phyloP scores from a whole-genome alignment of 2,888 invertebrate species.

The Pteria penguin region DNA sequence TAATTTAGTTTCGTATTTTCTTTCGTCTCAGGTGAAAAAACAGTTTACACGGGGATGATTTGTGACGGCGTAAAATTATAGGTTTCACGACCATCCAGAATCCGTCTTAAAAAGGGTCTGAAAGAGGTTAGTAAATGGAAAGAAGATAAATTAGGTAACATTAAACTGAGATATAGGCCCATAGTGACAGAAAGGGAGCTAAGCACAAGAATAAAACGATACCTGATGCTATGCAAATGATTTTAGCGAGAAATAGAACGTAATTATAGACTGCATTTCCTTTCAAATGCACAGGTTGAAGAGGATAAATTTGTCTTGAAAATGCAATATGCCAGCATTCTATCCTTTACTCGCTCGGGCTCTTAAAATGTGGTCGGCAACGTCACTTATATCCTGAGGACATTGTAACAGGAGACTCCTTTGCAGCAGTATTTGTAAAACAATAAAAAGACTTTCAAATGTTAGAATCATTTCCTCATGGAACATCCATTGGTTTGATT shows the following conservation, averaged over 20 bases:
- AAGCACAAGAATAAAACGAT: slow-evolving; percentile 9
- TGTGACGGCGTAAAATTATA: slow-evolving; percentile 13
- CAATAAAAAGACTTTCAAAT: no score
- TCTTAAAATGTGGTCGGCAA: no score
- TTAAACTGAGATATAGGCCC: slow-evolving; percentile 17
- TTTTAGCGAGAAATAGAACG: neutral
- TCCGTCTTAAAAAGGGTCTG: neutral
- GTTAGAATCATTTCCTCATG: no score
- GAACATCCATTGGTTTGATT: no score
- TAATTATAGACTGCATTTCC: slow-evolving; percentile 22
- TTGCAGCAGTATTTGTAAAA: no score
- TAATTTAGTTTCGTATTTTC: slow-evolving; percentile 17
- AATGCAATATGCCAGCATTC: no score
- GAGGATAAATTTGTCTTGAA: slow-evolving; percentile 28
- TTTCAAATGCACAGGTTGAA: slow-evolving; percentile 18
- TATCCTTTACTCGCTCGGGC: no score
- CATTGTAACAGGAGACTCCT: no score
- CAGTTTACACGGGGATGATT: neutral
- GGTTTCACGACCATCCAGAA: neutral
- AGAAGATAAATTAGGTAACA: slow-evolving; percentile 25
- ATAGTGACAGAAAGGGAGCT: slow-evolving; percentile 21
- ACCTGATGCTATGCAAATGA: slow-evolving; percentile 38
- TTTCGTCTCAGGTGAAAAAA: slow-evolving; percentile 5
- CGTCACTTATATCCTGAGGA: no score
- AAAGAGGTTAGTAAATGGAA: slow-evolving; percentile 19